Evolutionary conservation across 2,113 vertebrate genomes (phyloP), one percentile per base, ranked within the genome.

Genomic region (Planiliza haematocheilus): DNA sequence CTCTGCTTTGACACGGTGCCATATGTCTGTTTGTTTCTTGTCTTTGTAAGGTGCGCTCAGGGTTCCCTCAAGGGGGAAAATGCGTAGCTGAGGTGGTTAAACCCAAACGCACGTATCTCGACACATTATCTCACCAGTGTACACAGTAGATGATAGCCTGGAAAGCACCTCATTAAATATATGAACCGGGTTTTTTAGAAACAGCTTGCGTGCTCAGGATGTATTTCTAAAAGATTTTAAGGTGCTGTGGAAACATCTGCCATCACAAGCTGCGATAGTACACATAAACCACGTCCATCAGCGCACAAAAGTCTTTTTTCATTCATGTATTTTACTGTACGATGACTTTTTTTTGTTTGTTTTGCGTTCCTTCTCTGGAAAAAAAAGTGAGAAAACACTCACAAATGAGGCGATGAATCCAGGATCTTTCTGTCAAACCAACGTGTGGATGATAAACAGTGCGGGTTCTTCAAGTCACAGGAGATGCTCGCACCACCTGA

Each of bases 401-500:
- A 7, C 16, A 55, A n/a, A 46, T 8, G 16, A n/a, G 8, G 7
- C 5, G 38, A 56, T 14, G 12, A 49, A 20, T 20, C 42, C 18
- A 45, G 53, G 59, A 55, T 50, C 17, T 55, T 65, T 74, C 48
- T 42, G 12, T 16, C 8, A 64, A 67, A 71, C 67, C 11, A 56
- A 66, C 18, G 42, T 46, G 39, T 52, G 45, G 21, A 65, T 70
- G 41, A 78, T 51, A 37, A 74, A 51, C 50, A 61, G 21, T 37
- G 52, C 17, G 9, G 60, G 49, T 21, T 41, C 34, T 70, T 11
- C 34, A 24, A n/a, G 30, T 67, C 24, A 5, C 24, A 30, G 24
- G 58, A 72, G 57, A 58, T 3, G 10, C 30, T 5, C 24, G 24
- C 24, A 30, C 24, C 24, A 30, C 24, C 24, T 30, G 24, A 30